Base-by-base conservation (phyloP, 1,140 invertebrate species). In the Gryllus bimaculatus region DNA sequence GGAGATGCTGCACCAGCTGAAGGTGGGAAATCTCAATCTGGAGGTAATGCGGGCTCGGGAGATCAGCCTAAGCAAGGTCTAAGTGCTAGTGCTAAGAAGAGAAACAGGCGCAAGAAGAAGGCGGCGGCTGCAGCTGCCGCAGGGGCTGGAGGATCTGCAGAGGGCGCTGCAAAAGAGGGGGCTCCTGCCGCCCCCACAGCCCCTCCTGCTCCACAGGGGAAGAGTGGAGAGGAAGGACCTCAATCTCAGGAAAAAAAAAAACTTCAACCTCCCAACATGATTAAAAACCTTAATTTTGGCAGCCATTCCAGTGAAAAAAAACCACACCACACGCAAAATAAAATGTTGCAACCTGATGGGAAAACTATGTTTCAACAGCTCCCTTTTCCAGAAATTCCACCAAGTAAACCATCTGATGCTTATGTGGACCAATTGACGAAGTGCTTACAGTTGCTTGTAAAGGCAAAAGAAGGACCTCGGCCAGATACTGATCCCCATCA, bases 221-320 rank as follows among this genome's bases (percentile, higher is more conserved):
- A 66, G 54, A 13, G 10, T 18, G 18, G 10, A 66, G 54, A 66
- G 10, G 54, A 66, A 66, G 54, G 54, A 66, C 54, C 54, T 66
- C 54, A 66, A 66, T 10, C 18, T 66, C 54, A 66, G 54, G 54
- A 66, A 66, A 66, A 66, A 66, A 66, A 66, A 66, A 66, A 66
- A 66, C 54, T 66, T 66, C 54, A 66, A 66, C 54, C 18, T 10
- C 54, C 10, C 54, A 66, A 18, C 54, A 66, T 66, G 54, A 66
- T 10, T 66, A 66, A 66, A 66, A 18, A 13, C 54, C 54, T 66
- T 66, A 10, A 66, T 66, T 66, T 66, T 66, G 18, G 54, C 54
- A 66, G 54, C 54, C 54, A 66, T 66, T 66, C 54, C 54, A 66
- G 54, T 66, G 54, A 66, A 66, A 66, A 66, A 66, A 66, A 66